Base-by-base conservation (phyloP, 1,140 invertebrate genomes). In the Atta texana region DNA sequence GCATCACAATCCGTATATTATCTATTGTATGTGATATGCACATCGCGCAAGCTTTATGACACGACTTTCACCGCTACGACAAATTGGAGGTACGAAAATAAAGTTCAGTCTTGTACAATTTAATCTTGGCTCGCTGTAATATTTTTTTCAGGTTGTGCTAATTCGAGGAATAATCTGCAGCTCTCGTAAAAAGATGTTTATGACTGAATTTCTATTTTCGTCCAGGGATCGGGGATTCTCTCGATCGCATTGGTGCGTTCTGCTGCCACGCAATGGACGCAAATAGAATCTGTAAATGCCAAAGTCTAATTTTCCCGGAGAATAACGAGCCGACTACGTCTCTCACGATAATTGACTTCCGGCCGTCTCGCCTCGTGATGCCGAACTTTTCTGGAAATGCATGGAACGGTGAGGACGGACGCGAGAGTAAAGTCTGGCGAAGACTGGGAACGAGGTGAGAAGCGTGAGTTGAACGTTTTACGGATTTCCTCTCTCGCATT, bases 301-400 rank as follows among this genome's bases (percentile, higher is more conserved):
- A 18, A 87, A 31, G 49, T 53, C 14, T 31, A 39, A 81, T 63
- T 64, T 85, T 57, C 51, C n/a, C 24, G 53, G 51, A n/a, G 2
- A 85, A 66, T 16, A 75, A 86, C 57, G 75, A 74, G 75, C 61
- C 64, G 44, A n/a, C 44, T 28, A 39, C 72, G 59, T 39, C 76
- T 82, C 87, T 68, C 51, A 16, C 76, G 71, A 53, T 85, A 90
- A 90, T 90, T 85, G 72, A 87, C 80, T 90, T 90, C 89, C 89
- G 88, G 55, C 44, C 28, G 55, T 64, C 72, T 64, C 59, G 74
- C 24, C 72, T 55, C 18, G 63, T 21, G 63, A 81, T 57, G 85
- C 64, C 55, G 89, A 90, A 90, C 88, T 90, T 90, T 72, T 75
- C 85, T 61, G 61, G 51, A 61, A 80, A 68, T 51, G 71, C 75